These are phyloP conservation scores for Caenorhabditis angaria DNA, from an alignment of 2,888 invertebrate genomes.

Conservation along the genomic window DNA sequence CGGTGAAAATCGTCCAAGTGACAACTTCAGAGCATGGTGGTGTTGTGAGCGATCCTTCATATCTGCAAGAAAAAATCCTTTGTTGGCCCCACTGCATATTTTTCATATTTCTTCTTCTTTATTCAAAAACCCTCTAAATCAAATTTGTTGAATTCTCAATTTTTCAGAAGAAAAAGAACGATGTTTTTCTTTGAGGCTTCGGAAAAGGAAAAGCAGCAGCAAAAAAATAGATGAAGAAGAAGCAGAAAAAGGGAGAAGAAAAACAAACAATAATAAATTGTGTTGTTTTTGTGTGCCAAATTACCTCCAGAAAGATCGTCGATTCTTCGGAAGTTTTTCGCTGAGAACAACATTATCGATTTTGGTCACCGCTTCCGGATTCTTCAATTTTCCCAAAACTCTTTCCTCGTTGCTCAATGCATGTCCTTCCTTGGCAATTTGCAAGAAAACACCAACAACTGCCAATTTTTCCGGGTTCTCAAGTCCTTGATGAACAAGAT, in stretches of 20 bases:
- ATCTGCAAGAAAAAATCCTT: conserved; percentile 55
- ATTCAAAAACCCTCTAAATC: too few relatives aligned
- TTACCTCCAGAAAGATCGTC: conserved; percentile 60
- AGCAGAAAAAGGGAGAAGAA: background rate
- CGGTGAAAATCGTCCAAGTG: conserved; percentile 69
- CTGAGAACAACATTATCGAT: conserved; percentile 50
- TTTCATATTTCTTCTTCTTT: conserved; percentile 46
- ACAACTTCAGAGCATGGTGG: conserved; percentile 70
- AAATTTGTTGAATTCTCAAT: too few relatives aligned
- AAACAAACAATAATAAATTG: background rate
- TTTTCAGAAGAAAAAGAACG: too few relatives aligned
- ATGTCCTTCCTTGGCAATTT: conserved; percentile 53
- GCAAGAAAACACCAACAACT: conserved; percentile 67
- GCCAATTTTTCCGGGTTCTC: conserved; percentile 65
- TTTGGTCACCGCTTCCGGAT: conserved; percentile 36
- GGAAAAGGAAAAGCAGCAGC: too few relatives aligned
- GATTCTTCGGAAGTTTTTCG: conserved; percentile 61
- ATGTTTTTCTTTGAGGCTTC: too few relatives aligned
- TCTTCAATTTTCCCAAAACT: conserved; percentile 39
- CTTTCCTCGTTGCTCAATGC: conserved; percentile 45
- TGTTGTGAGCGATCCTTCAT: conserved; percentile 68
- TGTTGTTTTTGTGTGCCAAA: conserved; percentile 31
- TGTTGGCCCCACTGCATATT: conserved; percentile 30
- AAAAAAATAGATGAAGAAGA: too few relatives aligned
- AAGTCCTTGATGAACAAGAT: conserved; percentile 69